Evolutionary conservation across 2,797 vertebrate genomes (phyloP), one percentile per base, ranked within the genome.

Genomic region (Mus spretus): DNA sequence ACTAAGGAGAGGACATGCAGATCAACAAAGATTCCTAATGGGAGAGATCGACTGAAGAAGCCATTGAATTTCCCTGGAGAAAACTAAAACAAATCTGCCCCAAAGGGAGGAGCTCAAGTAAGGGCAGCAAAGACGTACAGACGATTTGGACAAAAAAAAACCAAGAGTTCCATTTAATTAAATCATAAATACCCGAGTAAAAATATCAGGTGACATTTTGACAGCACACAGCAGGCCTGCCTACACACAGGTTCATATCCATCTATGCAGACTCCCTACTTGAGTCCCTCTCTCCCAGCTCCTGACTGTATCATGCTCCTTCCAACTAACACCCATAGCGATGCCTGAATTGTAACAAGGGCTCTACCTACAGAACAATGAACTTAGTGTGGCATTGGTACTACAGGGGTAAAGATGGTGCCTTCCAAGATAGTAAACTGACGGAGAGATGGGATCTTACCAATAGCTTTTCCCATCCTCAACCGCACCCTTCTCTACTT

Each of bases 331-430:
- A 20, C 19, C 24, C 55, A 63, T 2, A 50, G 55, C 63, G 7
- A 19, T 78, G 75, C 53, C 70, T 95, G 55, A 26, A 37, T 59
- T 92, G 85, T 70, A 86, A n/a, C 15, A 28, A 22, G 50, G 63
- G 3, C 87, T n/a, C 50, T 67, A 6, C 65, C 65, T 75, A 59
- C 9, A 63, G 47, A 77, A 47, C 74, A 77, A 22, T 28, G 4
- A 47, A 77, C 40, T 47, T 47, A 44, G 40, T 75, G 37, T 31
- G 40, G 98, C 96, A 96, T 98, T 98, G 98, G 98, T 98, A 98
- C 98, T 98, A 98, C 98, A 98, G 98, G 98, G 98, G 98, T 98
- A 96, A 98, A 98, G 98, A 98, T 98, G 98, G 98, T 98, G 98
- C 98, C 98, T 99, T 98, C 98, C 98, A 98, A 98, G 98, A 50